Conservation (phyloP, 2,797 vertebrate genomes). For the Argyrosomus regius region DNA sequence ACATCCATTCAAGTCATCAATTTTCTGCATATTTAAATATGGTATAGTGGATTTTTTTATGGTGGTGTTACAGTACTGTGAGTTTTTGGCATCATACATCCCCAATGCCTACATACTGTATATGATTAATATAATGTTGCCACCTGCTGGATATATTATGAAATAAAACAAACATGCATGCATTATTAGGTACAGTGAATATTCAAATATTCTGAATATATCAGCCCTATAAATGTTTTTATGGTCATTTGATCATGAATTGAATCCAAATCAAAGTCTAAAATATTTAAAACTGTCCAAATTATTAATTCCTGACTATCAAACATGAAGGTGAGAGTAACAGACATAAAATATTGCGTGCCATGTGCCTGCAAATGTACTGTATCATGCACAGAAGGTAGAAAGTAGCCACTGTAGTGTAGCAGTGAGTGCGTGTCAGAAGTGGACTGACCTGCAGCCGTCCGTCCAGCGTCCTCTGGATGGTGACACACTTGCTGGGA, state of each 20-base stretch:
- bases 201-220: background rate
- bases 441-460: conserved; percentile 83
- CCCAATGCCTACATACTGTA: background rate
- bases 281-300: background rate
- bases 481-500: conserved; percentile 90
- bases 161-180: background rate
- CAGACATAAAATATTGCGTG: background rate
- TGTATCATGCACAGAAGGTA: background rate
- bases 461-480: conserved; percentile 90
- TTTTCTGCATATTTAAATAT: no score
- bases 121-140: background rate
- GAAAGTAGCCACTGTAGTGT: background rate
- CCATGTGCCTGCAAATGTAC: background rate
- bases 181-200: background rate
- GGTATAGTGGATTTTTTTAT: no score
- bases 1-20: no score
- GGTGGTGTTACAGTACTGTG: no score
- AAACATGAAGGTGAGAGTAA: background rate
- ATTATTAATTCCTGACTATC: background rate
- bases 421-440: background rate
- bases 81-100: no score
- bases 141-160: background rate
- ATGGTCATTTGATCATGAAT: no score
- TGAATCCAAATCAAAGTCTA: no score
- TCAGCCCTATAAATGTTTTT: background rate